Evolutionary conservation across 1,140 invertebrate genomes (phyloP), one percentile per base, ranked within the genome.

Genomic region (Drosophila parvula): DNA sequence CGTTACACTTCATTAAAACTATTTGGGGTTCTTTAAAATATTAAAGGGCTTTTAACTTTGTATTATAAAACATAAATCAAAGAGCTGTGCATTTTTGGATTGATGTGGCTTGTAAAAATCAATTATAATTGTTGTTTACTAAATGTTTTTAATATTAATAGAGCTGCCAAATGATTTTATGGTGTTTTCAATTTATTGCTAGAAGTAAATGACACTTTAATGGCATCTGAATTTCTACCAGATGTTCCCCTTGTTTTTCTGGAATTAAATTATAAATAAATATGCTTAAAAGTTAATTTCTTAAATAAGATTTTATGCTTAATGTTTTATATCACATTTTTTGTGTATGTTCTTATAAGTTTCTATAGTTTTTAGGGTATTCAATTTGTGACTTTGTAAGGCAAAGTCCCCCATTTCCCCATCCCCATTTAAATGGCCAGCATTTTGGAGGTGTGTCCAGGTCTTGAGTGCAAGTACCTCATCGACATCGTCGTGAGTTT

Each of bases 381-480:
- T 28, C 12, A n/a, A 34, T 14, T 43, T 5, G 7, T 32, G 4
- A 28, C 44, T 36, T 5, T 3, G 3, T 34, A 27, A 50, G 28
- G 8, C 3, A 6, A 2, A 22, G 27, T 6, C 6, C 0, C 18
- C 22, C 3, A 32, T 14, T 16, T 32, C 27, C 22, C 55, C n/a
- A n/a, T 36, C n/a, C 16, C 58, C 8, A 34, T 65, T 27, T 14
- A 18, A 47, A 56, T 41, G 10, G 16, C 16, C 40, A 38, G 22
- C 63, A 22, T 10, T 58, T 53, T 34, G 18, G 22, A 81, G 78
- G 81, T 84, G 81, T 84, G 81, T 80, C 77, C 69, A 74, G 40
- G 57, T 64, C 55, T 78, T 65, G 47, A 53, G 63, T 58, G 65
- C 44, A 22, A 47, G 67, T 59, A 43, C 73, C 51, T 75, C 73